Percentiles rank a stretch among this genome's conserved stretches.
Conservation (phyloP, 2,888 invertebrate species). For the Galeruca laticollis region DNA sequence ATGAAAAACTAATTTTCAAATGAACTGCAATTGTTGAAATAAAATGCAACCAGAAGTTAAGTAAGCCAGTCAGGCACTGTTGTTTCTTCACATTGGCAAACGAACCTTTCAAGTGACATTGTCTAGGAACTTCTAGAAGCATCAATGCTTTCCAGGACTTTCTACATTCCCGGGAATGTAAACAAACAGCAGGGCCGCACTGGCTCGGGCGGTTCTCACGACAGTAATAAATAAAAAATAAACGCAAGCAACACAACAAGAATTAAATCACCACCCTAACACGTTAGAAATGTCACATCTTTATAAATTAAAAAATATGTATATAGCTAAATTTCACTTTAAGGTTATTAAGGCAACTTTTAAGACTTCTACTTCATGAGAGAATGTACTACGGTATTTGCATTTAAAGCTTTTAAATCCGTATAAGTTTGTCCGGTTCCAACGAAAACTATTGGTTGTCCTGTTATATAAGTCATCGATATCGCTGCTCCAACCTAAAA, state of each 20-base stretch:
- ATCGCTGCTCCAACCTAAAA: slow-evolving; percentile 91
- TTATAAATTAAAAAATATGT: slow-evolving; percentile 9
- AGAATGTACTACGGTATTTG: slow-evolving; percentile 94
- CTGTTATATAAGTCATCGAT: slow-evolving; percentile 99
- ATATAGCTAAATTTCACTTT: neutral
- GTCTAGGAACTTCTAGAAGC: too few relatives aligned
- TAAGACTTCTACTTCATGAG: slow-evolving; percentile 83
- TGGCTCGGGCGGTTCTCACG: too few relatives aligned
- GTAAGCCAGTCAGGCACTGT: too few relatives aligned
- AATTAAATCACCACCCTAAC: neutral
- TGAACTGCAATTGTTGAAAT: too few relatives aligned
- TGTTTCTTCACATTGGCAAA: too few relatives aligned
- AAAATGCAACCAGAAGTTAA: too few relatives aligned
- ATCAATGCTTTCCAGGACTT: too few relatives aligned
- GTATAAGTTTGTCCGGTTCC: slow-evolving; percentile 99
- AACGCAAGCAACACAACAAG: neutral
- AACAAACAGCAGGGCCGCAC: too few relatives aligned
- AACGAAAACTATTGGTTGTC: slow-evolving; percentile 98
- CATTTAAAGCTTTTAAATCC: slow-evolving; percentile 96
- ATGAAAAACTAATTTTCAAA: too few relatives aligned
- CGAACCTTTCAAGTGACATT: too few relatives aligned
- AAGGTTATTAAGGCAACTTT: slow-evolving; percentile 42
- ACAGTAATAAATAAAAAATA: neutral
- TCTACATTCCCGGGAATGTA: too few relatives aligned
- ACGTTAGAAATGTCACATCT: slow-evolving; percentile 1